These are phyloP conservation scores for Brachionus sp. DNA, from an alignment of 1,140 invertebrate species.

Conservation along the genomic window DNA sequence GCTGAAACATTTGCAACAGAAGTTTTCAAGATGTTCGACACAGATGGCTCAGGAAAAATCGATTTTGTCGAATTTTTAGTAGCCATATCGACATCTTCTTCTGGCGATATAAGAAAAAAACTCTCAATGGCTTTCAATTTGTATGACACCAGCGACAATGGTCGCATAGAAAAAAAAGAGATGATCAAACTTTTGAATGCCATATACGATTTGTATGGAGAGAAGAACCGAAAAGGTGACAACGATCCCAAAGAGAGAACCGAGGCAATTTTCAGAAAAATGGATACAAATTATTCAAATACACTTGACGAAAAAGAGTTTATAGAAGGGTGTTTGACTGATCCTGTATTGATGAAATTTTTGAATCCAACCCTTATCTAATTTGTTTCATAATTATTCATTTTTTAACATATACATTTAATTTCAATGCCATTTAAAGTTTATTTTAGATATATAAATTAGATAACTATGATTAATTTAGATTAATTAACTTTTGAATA, in stretches of 20 bases:
- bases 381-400: not conserved
- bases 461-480: not conserved
- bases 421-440: not conserved
- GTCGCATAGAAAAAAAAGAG: conserved; percentile 39
- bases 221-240: conserved; percentile 26
- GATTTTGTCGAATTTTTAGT: conserved; percentile 46
- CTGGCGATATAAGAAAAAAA: conserved; percentile 30
- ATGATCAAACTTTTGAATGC: conserved; percentile 37
- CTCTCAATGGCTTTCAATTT: conserved; percentile 32
- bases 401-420: not conserved
- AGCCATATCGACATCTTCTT: not conserved
- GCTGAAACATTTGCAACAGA: conserved; percentile 34
- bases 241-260: conserved; percentile 44
- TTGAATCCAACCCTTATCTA: conserved; percentile 19
- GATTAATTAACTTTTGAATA: not conserved
- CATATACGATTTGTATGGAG: conserved; percentile 44
- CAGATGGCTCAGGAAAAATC: conserved; percentile 43
- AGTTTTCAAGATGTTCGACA: conserved; percentile 33
- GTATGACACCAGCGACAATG: conserved; percentile 42
- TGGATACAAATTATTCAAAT: conserved; percentile 42
- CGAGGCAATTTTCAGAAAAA: conserved; percentile 25
- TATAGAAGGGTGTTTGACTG: conserved; percentile 24
- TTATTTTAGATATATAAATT: not conserved
- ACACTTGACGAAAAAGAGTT: conserved; percentile 34
- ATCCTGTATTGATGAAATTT: conserved; percentile 44